Evolutionary conservation across 2,888 invertebrate genomes (phyloP), one percentile per base, ranked within the genome.

Genomic region (Luperina testacea): DNA sequence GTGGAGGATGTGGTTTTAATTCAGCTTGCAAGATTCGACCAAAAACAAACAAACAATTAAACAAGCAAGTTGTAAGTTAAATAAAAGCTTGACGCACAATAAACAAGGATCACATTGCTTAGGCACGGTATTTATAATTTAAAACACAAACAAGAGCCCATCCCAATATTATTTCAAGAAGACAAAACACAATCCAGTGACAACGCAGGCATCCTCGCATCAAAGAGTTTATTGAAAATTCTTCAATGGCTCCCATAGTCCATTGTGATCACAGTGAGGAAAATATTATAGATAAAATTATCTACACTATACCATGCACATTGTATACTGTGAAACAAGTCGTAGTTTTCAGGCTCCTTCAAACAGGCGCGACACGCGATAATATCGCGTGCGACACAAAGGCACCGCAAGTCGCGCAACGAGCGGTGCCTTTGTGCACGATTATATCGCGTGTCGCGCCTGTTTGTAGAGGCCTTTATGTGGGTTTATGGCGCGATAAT

Each of bases 211-310:
- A 83, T 78, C n/a, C 57, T 20, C 13, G 82, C 64, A 53, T 70
- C 61, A 27, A 20, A 61, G 65, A 78, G 45, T 59, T 20, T 80
- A 82, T 82, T 82, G 74, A 72, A 82, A 74, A 82, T 84, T 84
- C 84, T 84, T 84, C 63, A 74, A 65, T 53, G 79, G 72, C 9
- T 48, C 11, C 48, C 75, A 20, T 15, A 38, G 65, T 72, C 68
- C 68, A 69, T 83, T 72, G 63, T 72, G 57, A 78, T 83, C 68
- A 32, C n/a, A 51, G 32, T 7, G 59, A 13, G 51, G 59, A 70
- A 78, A 51, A 78, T 78, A 0, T 64, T 38, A 65, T 45, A 53
- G 38, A 71, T 64, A 69, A 75, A 48, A 59, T 24, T 77, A 77
- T 59, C 48, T 38, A 20, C 20, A 20, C 32, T 61, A 48, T 38